Evolutionary conservation across 1,140 invertebrate species (phyloP), one percentile per base, ranked within the genome.

Genomic region (Eueides isabella): DNA sequence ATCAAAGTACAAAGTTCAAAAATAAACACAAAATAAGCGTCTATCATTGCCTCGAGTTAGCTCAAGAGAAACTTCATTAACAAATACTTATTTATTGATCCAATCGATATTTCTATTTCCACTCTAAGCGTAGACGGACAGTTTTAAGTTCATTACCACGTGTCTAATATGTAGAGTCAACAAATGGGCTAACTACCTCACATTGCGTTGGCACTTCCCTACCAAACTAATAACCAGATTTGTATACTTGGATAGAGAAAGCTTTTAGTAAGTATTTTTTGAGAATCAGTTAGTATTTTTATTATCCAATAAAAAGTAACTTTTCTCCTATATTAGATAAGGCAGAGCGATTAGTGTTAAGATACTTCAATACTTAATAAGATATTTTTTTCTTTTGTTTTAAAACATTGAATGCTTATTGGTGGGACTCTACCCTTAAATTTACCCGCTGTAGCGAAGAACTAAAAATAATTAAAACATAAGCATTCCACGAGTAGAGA

Each of bases 101-200:
- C n/a, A 14, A n/a, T 44, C 14, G 41, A 44, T 44, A 5, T 44
- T 44, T 44, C 41, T 44, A 44, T 44, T 44, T 44, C 41, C 35
- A 19, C 41, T 14, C n/a, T 2, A n/a, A 44, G 11, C n/a, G n/a
- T 2, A 44, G 41, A n/a, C 41, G n/a, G 41, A 44, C 41, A 5
- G n/a, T 44, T 44, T 44, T 44, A 44, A 44, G 16, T 44, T 44
- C 41, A 6, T 44, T 44, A 44, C 41, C 41, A 44, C 41, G 41
- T 44, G 41, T 44, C n/a, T 44, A 44, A 44, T 19, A 44, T 19
- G n/a, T 44, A 44, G 41, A 44, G 41, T 44, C 41, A 44, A 44
- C 7, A 44, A 16, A 6, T 16, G 7, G 5, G 6, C 41, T 44
- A 44, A 44, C 41, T 44, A 19, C 41, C 38, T 41, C 41, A 44